Evolutionary conservation across 1,140 invertebrate genomes (phyloP), one percentile per base, ranked within the genome.

Genomic region (Drosophila subpulchrella): DNA sequence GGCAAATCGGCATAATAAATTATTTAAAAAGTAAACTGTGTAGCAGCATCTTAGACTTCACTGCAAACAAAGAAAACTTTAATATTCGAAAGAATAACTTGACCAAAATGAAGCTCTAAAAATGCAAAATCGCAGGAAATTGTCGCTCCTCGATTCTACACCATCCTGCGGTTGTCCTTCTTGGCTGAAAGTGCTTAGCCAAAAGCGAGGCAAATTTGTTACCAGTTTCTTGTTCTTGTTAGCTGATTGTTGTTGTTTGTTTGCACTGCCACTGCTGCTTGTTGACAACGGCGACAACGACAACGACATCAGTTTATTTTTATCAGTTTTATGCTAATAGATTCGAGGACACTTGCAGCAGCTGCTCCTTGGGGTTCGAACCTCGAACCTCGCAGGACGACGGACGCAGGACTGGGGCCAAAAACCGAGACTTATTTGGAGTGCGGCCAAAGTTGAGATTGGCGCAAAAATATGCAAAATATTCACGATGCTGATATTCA

Each of bases 281-380:
- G 78, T 85, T 86, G 78, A 86, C 82, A 86, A 63, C 76, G 57
- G 61, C 72, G 77, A 84, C 65, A 80, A 67, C 80, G 56, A 77
- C 67, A 71, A 78, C 82, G 73, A 81, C 65, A 75, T 78, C 73
- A 85, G 83, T 85, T 85, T 72, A 66, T 77, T 85, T 86, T 86
- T 78, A 85, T 85, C 78, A 75, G 83, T 78, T 77, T 88, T 85
- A 85, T 88, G 82, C 82, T 85, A 85, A 85, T 85, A 85, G 54
- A 88, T 82, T 75, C 54, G 50, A 62, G 60, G 53, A 78, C 62
- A 68, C 79, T 78, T 78, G 62, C 68, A 88, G 51, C 83, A 88
- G 82, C 75, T 82, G 83, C 75, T 81, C n/a, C 41, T 76, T 57
- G 38, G 30, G 46, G 17, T 32, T 12, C 17, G 39, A 11, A 32